phyloP scores from a whole-genome alignment of 1,140 invertebrate genomes.

The Drosophila nigrodunni region DNA sequence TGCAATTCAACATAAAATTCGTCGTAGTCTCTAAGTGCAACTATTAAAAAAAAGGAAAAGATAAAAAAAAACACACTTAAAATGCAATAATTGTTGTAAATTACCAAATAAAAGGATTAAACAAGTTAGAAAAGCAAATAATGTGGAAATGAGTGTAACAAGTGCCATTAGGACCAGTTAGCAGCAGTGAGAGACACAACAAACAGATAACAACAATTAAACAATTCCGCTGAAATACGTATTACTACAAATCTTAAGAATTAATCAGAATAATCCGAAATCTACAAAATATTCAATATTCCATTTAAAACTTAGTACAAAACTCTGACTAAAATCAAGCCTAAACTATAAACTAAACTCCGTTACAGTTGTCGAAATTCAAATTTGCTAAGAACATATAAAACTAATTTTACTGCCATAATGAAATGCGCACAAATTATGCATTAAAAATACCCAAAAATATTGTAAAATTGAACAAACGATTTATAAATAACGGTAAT shows the following conservation, averaged over 20 bases:
- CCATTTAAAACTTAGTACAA: constrained; percentile 78
- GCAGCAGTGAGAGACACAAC: constrained; percentile 58
- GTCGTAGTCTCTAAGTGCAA: constrained; percentile 74
- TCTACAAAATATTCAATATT: constrained; percentile 57
- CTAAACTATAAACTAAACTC: constrained; percentile 17
- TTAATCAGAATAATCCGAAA: constrained; percentile 15
- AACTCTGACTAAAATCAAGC: constrained; percentile 61
- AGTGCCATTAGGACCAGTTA: constrained; percentile 79
- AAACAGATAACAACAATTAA: constrained; percentile 29
- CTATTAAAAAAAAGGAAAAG: constrained; percentile 38
- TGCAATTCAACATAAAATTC: constrained; percentile 81
- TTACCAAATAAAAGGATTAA: constrained; percentile 62
- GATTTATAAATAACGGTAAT: constrained; percentile 38
- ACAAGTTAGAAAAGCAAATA: constrained; percentile 38
- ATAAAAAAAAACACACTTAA: constrained; percentile 18
- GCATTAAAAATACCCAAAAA: constrained; percentile 19
- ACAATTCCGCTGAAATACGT: constrained; percentile 40
- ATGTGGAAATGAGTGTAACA: constrained; percentile 68
- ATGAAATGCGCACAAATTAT: constrained; percentile 42
- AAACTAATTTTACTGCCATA: constrained; percentile 44
- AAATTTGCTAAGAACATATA: constrained; percentile 27
- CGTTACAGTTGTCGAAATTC: constrained; percentile 20
- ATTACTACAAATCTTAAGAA: constrained; percentile 33
- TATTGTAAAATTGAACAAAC: constrained; percentile 31
- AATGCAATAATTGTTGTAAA: constrained; percentile 82